Evolutionary conservation across 2,113 vertebrate species (phyloP).

Genomic region (Malaclemys terrapin): DNA sequence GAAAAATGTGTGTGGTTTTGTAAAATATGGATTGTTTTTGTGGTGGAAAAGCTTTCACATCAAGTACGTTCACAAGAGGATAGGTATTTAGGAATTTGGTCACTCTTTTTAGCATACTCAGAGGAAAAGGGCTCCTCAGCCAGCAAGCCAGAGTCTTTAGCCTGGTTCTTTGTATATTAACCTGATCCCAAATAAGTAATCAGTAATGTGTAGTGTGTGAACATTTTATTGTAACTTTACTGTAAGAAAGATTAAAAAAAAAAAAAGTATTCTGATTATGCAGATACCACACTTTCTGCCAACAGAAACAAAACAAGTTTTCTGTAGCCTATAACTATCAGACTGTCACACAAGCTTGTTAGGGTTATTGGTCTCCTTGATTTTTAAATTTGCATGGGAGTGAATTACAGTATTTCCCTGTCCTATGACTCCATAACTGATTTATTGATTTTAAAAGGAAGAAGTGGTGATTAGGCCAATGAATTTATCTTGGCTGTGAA

Average conservation of each 20-base stretch:
- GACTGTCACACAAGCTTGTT: neutral
- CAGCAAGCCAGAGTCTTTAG: neutral
- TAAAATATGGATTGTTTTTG: neutral
- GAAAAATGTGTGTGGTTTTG: neutral
- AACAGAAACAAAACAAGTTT: neutral
- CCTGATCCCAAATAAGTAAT: neutral
- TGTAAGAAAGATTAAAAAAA: too few relatives aligned
- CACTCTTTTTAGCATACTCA: neutral
- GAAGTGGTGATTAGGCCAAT: neutral
- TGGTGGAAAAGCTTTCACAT: neutral
- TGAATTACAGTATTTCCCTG: neutral
- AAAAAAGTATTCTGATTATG: neutral
- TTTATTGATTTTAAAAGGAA: constrained; percentile 18
- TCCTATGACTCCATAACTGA: neutral
- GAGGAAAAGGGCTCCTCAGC: neutral
- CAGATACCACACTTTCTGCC: neutral
- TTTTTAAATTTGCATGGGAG: neutral
- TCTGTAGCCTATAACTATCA: neutral
- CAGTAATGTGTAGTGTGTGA: neutral
- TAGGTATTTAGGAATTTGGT: neutral
- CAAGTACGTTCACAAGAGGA: neutral
- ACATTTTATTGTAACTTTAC: neutral
- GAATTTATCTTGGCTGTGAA: neutral
- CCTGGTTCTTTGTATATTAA: neutral
- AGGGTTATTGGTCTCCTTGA: neutral